phyloP scores from a whole-genome alignment of 37 sponge, comb jelly and placozoan genomes.

The Lycopodina hypogea region DNA sequence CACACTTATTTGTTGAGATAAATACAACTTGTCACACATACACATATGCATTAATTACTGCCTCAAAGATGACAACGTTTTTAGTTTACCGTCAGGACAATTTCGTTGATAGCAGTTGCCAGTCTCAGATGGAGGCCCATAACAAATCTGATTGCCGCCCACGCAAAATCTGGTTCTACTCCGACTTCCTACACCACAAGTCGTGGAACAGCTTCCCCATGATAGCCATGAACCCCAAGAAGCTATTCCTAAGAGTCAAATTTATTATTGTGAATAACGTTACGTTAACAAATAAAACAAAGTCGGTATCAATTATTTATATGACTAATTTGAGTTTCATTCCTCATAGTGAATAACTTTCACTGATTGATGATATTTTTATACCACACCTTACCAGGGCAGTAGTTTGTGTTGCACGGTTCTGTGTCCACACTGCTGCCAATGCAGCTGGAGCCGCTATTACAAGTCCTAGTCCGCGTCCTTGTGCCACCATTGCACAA shows the following conservation, averaged over 20 bases:
- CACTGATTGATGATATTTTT: not conserved
- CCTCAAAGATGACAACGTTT: too few relatives aligned
- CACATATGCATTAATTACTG: too few relatives aligned
- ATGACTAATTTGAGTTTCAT: too few relatives aligned
- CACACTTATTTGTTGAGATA: too few relatives aligned
- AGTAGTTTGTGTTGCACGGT: constrained; percentile 53
- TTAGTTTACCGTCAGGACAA: too few relatives aligned
- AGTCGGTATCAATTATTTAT: too few relatives aligned
- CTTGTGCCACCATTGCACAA: constrained; percentile 48
- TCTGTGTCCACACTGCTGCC: constrained; percentile 37
- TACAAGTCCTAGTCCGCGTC: constrained; percentile 23
- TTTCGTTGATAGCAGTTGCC: too few relatives aligned
- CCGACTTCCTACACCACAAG: constrained; percentile 64
- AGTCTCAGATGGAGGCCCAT: too few relatives aligned
- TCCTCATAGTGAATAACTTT: too few relatives aligned
- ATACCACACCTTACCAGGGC: constrained; percentile 36
- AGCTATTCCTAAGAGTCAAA: not conserved
- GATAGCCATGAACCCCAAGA: constrained; percentile 3
- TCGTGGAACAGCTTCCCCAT: constrained; percentile 69
- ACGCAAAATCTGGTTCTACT: constrained; percentile 40
- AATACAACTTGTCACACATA: too few relatives aligned
- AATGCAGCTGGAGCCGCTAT: constrained; percentile 16
- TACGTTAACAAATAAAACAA: too few relatives aligned
- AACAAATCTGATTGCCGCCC: constrained; percentile 45
- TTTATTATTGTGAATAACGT: too few relatives aligned